Conservation (phyloP, 2,113 vertebrate species). For the Cyphomyrus plagiostoma region DNA sequence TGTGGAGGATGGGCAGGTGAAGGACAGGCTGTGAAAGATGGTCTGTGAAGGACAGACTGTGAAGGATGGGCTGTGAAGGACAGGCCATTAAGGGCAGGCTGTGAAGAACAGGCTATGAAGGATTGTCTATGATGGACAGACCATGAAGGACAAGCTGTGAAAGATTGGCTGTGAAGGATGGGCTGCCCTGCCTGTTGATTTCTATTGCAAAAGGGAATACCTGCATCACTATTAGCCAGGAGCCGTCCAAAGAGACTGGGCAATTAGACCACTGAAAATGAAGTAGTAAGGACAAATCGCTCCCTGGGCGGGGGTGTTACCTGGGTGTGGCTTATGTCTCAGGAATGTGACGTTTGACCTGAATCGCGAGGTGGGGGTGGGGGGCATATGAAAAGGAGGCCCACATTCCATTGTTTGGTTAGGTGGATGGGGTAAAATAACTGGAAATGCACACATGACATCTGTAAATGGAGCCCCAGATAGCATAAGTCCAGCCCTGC, state of each 20-base stretch:
- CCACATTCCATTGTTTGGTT: slow-evolving; percentile 8
- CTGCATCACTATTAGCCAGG: slow-evolving; percentile 49
- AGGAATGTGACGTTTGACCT: slow-evolving; percentile 30
- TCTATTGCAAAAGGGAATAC: slow-evolving; percentile 47
- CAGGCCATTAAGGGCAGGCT: slow-evolving; percentile 23
- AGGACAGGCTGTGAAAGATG: slow-evolving; percentile 43
- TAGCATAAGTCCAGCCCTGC: not conserved
- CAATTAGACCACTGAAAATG: slow-evolving; percentile 58
- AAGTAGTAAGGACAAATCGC: slow-evolving; percentile 44
- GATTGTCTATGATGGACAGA: not conserved
- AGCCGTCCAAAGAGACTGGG: slow-evolving; percentile 48
- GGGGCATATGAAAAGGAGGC: not conserved
- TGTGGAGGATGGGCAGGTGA: slow-evolving; percentile 41
- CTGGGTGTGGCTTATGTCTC: slow-evolving; percentile 34
- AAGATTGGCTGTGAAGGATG: too few relatives aligned
- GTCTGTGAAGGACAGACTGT: too few relatives aligned
- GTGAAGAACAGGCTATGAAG: slow-evolving; percentile 34
- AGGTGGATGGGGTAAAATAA: not conserved
- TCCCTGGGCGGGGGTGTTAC: not conserved
- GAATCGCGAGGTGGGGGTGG: slow-evolving; percentile 12
- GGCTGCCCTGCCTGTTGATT: slow-evolving; percentile 41
- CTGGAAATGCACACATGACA: not conserved
- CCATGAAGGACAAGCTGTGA: not conserved
- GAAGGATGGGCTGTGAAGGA: not conserved
- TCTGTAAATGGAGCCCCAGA: not conserved